Base-by-base conservation (phyloP, 1,140 invertebrate genomes). In the Solenopsis fugax region DNA sequence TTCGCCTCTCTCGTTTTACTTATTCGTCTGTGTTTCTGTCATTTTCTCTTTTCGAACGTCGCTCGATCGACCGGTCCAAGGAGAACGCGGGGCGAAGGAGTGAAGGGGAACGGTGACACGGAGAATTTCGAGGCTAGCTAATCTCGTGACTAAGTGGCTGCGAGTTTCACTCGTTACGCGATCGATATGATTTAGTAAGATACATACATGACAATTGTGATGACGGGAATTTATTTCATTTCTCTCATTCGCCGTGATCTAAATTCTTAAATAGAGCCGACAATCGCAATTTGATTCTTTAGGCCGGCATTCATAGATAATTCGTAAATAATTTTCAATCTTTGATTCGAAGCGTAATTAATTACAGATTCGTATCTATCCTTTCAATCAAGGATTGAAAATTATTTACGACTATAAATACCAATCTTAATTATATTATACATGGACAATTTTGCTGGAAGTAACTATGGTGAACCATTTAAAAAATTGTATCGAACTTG, bases 141-240 rank as follows among this genome's bases (percentile, higher is more conserved):
- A 90, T 90, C 85, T 87, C 88, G 80, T 88, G 88, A 88, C 88
- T 90, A 90, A 89, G 82, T 87, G 89, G 73, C 52, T 37, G 16
- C 58, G 86, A 85, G 64, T 84, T 84, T 87, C 85, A 56, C 13
- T 73, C 88, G 88, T 72, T 75, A 58, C 58, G 64, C 54, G 50
- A 87, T 87, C 78, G 88, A 85, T 87, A 75, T 48, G 64, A 37
- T 81, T 64, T 73, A 78, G 41, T 50, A 41, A 84, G 54, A 73
- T 45, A 45, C 10, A 73, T 45, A 45, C 10, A 72, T 21, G 50
- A 41, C 41, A 6, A 5, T 54, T 13, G 9, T 56, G 29, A 41
- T 13, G 41, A 84, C 24, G 29, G 52, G 41, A 48, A 72, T 72
- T 48, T 54, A 82, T 82, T 45, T 16, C 21, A 29, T 64, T 9